A percentile compares a stretch with the other conserved stretches of the same genome.
Conservation (phyloP, 2,797 vertebrate genomes). For the Coreius guichenoti region DNA sequence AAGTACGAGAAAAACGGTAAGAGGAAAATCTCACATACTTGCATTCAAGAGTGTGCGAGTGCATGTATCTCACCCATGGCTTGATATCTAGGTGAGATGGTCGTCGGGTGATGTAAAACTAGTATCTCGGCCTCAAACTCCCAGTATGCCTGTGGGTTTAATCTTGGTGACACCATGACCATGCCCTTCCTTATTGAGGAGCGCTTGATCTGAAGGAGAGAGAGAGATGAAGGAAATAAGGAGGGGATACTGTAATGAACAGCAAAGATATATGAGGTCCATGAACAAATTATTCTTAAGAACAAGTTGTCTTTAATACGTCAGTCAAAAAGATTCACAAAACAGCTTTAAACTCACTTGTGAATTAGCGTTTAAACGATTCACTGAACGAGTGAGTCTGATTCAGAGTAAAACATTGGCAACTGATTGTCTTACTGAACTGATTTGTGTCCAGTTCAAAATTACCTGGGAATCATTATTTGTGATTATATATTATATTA, state of each 20-base stretch:
- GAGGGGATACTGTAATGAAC: neutral
- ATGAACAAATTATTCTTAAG: neutral
- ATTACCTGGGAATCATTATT: neutral
- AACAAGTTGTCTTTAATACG: too few species aligned
- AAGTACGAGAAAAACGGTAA: neutral
- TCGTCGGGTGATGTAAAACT: constrained; percentile 98
- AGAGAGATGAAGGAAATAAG: neutral
- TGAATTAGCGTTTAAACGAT: neutral
- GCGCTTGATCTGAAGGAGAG: constrained; percentile 88
- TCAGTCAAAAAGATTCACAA: neutral
- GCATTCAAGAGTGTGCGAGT: neutral
- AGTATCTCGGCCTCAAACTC: constrained; percentile 99
- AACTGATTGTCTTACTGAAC: neutral
- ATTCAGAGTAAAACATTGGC: neutral
- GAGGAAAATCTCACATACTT: neutral
- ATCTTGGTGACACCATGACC: constrained; percentile 97
- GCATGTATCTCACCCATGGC: constrained; percentile 88
- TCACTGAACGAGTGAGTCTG: neutral
- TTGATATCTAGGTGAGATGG: constrained; percentile 97
- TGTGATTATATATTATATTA: too few species aligned
- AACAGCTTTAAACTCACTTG: neutral
- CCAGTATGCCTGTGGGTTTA: constrained; percentile 97
- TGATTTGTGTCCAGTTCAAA: neutral
- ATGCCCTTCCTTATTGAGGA: constrained; percentile 98
- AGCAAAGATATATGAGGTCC: too few species aligned